Percentiles rank a stretch among this genome's conserved stretches.
Evolutionary conservation across 92 coral and sea anemone genomes (phyloP).

Genomic region (Zoanthus solanderi): DNA sequence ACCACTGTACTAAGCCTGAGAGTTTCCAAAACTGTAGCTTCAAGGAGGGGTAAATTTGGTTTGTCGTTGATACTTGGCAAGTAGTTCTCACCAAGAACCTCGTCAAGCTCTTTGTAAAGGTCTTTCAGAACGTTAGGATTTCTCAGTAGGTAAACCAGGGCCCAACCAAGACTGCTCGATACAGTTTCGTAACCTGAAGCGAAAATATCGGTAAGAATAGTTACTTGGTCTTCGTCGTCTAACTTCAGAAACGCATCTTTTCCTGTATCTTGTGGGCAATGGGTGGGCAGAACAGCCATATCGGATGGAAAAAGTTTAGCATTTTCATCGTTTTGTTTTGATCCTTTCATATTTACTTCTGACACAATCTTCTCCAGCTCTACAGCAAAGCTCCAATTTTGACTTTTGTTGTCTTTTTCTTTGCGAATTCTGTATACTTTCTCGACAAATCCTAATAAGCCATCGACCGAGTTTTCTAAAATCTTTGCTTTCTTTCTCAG

Average conservation of each 20-base stretch:
- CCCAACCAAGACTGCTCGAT: slow-evolving; percentile 63
- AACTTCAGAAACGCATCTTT: neutral
- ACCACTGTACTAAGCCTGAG: slow-evolving; percentile 70
- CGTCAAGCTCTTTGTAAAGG: slow-evolving; percentile 65
- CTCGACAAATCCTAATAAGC: slow-evolving; percentile 61
- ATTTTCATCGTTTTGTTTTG: neutral
- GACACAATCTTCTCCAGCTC: slow-evolving; percentile 39
- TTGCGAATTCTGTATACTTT: slow-evolving; percentile 60
- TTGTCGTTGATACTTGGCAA: slow-evolving; percentile 72
- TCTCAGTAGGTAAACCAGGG: slow-evolving; percentile 61
- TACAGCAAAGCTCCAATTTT: slow-evolving; percentile 57
- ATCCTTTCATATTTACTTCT: neutral
- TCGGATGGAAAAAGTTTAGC: neutral
- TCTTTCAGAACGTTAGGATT: slow-evolving; percentile 62
- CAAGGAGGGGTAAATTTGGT: slow-evolving; percentile 71
- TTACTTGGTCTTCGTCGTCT: slow-evolving; percentile 24
- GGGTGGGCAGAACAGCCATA: neutral
- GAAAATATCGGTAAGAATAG: slow-evolving; percentile 71
- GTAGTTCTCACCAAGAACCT: slow-evolving; percentile 52
- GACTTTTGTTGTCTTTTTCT: slow-evolving; percentile 11
- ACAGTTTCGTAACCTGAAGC: slow-evolving; percentile 78
- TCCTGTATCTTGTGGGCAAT: neutral
- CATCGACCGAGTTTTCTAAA: slow-evolving; percentile 58
- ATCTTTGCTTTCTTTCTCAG: slow-evolving; percentile 47
- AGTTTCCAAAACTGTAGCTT: slow-evolving; percentile 77